Conservation (phyloP, 2,888 invertebrate species). For the Coremacera marginata region DNA sequence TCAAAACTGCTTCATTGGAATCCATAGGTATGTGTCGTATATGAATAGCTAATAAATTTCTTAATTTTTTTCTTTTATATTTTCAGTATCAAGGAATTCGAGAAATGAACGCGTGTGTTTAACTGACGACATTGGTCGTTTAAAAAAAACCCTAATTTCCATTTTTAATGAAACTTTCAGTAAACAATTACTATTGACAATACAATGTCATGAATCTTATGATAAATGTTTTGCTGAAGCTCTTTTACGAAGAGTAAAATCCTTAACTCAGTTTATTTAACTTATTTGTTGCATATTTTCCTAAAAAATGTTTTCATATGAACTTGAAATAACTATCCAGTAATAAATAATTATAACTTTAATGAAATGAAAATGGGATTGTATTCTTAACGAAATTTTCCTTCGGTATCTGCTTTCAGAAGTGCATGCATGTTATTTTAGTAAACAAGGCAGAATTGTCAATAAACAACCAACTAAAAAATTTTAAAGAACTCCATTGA, state of each 20-base stretch:
- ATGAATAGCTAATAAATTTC: background rate
- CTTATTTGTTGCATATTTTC: too few relatives aligned
- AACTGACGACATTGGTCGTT: constrained; percentile 76
- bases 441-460: too few relatives aligned
- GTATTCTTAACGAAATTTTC: too few relatives aligned
- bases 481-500: too few relatives aligned
- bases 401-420: too few relatives aligned
- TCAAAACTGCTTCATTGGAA: constrained; percentile 45
- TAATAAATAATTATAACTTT: too few relatives aligned
- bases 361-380: too few relatives aligned
- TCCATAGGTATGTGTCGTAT: constrained; percentile 47
- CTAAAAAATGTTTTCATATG: too few relatives aligned
- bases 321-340: too few relatives aligned
- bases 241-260: constrained; percentile 82
- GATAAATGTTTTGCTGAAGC: constrained; percentile 81
- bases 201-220: constrained; percentile 75
- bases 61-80: constrained; percentile 37
- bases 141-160: constrained; percentile 80
- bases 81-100: constrained; percentile 69
- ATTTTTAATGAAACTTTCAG: constrained; percentile 85
- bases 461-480: too few relatives aligned
- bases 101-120: constrained; percentile 73
- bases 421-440: too few relatives aligned
- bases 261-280: constrained; percentile 83
- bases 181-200: constrained; percentile 78